Evolutionary conservation across 2,888 invertebrate species (phyloP).

Genomic region (Electrophaes corylata): DNA sequence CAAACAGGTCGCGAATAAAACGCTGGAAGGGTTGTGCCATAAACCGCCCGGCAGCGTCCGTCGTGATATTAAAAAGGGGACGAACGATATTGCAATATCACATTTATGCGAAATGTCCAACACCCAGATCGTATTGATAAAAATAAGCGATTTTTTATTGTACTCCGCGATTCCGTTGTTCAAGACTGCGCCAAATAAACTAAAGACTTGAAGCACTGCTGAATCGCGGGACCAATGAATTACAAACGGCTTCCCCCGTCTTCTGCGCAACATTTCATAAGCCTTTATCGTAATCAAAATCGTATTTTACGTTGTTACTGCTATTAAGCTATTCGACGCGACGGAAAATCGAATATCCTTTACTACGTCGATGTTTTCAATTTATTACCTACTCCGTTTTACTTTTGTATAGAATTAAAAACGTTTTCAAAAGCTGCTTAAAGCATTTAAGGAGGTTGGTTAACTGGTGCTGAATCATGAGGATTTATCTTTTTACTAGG

Average conservation of each 20-base stretch:
- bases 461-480: too few relatives aligned
- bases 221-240: conserved; percentile 38
- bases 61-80: conserved; percentile 84
- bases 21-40: conserved; percentile 82
- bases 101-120: conserved; percentile 84
- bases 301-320: conserved; percentile 66
- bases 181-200: conserved; percentile 34
- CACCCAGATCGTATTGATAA: conserved; percentile 84
- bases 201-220: conserved; percentile 34
- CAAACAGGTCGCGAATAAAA: conserved; percentile 84
- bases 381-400: conserved; percentile 39
- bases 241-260: conserved; percentile 39
- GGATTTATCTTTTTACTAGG: too few relatives aligned
- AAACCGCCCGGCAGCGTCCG: conserved; percentile 81
- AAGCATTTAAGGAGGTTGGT: background rate
- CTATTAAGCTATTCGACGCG: conserved; percentile 64
- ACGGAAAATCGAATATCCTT: conserved; percentile 63
- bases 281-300: conserved; percentile 69
- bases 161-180: conserved; percentile 66
- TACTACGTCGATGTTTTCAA: conserved; percentile 38
- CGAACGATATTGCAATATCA: conserved; percentile 84
- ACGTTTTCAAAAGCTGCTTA: conserved; percentile 20
- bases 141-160: conserved; percentile 84
- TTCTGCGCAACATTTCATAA: conserved; percentile 45
- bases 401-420: conserved; percentile 26